phyloP scores from a whole-genome alignment of 2,113 vertebrate genomes.

The Myiozetetes cayanensis region DNA sequence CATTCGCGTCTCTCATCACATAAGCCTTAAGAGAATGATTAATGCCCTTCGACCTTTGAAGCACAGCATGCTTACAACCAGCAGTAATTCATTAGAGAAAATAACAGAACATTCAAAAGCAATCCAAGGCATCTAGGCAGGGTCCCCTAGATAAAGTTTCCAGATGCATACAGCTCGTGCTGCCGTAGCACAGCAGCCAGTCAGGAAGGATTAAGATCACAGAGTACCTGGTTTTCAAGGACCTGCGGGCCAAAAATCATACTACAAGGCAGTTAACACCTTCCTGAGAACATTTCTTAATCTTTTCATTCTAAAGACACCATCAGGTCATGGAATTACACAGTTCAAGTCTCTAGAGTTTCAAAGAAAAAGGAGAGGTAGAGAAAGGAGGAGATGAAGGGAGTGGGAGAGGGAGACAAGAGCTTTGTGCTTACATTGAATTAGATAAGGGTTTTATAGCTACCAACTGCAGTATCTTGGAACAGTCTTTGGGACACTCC shows the following conservation, averaged over 20 bases:
- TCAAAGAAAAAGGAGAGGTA: not conserved
- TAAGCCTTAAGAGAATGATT: constrained; percentile 14
- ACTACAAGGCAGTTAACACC: not conserved
- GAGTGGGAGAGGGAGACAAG: not conserved
- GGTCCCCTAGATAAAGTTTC: not conserved
- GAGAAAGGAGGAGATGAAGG: not conserved
- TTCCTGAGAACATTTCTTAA: not conserved
- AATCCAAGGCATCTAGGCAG: not conserved
- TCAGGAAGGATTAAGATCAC: not conserved
- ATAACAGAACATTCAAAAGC: constrained; percentile 13
- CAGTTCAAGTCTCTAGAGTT: not conserved
- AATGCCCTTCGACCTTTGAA: constrained; percentile 6
- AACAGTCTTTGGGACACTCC: not conserved
- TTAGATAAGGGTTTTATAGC: not conserved
- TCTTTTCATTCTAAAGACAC: not conserved
- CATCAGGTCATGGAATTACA: not conserved
- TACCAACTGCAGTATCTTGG: not conserved
- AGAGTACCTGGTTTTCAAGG: not conserved
- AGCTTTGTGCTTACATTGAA: not conserved
- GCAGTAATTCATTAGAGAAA: constrained; percentile 24
- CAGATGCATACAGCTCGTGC: not conserved
- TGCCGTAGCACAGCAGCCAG: not conserved
- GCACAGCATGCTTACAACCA: constrained; percentile 1
- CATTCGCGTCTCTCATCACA: not conserved
- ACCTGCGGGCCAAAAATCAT: not conserved